Base-by-base conservation (phyloP, 2,888 invertebrate genomes). In the Ophioninae sp. region DNA sequence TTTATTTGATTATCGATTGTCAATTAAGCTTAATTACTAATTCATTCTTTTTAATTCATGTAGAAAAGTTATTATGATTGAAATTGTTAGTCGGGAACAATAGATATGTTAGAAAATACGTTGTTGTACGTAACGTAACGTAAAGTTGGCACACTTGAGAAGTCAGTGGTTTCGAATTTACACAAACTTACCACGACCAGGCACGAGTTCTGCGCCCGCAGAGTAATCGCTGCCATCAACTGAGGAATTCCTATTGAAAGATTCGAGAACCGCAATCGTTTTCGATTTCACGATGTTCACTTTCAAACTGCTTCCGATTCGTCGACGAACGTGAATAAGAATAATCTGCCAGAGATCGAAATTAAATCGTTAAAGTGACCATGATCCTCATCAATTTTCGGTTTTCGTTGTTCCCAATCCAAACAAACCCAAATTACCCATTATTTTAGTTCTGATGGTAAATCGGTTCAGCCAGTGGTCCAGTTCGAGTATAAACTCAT, bases 381-480 rank as follows among this genome's bases (percentile, higher is more conserved):
- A 59, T 10, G 59, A 59, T 8, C 20, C 9, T 7, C 22, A 8
- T 8, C 20, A 59, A 59, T 22, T 6, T 59, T 59, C 22, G 20
- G 20, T 9, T 59, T 17, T 22, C 22, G 2, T 6, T 20, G 9
- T 23, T 58, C n/a, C 30, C 37, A 10, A 58, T 5, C 56, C 37
- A 30, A 5, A 8, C 30, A 58, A 71, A 58, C n/a, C 58, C 58
- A 56, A 71, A 37, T 71, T 37, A 71, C 56, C 71, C n/a, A 71
- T 58, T 58, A 20, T 59, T 22, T 22, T 3, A 3, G 30, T 30
- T 30, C 30, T 30, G 30, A 30, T 30, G 30, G 30, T 3, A 30
- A 37, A 74, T 51, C n/a, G 64, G 64, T 37, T n/a, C 64, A 20
- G 37, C 3, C 20, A 23, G 74, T 68, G 79, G 61, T 74, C 68